Evolutionary conservation across 2,888 invertebrate species (phyloP).

Genomic region (Hipparchia sbordonii): DNA sequence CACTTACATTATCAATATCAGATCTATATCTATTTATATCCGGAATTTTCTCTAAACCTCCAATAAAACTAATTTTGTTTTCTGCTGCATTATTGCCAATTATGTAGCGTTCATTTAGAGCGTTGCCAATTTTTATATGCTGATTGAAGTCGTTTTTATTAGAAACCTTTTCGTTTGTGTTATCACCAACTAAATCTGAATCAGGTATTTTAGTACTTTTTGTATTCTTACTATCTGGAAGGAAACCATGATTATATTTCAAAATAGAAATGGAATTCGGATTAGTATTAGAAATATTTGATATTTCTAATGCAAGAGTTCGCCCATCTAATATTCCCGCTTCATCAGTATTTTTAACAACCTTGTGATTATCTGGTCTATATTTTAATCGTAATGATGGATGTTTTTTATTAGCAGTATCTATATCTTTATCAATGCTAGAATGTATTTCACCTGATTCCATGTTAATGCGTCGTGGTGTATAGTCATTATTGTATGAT

Average conservation of each 20-base stretch:
- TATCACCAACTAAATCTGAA: constrained; percentile 28
- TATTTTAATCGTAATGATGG: constrained; percentile 60
- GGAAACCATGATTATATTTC: constrained; percentile 67
- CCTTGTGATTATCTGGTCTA: constrained; percentile 52
- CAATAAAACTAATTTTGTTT: constrained; percentile 64
- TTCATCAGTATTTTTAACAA: constrained; percentile 49
- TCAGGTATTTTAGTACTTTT: constrained; percentile 39
- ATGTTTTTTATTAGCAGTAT: constrained; percentile 50
- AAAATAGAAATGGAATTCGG: constrained; percentile 57
- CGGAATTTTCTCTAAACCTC: constrained; percentile 64
- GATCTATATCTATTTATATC: constrained; percentile 68
- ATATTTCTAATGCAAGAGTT: constrained; percentile 58
- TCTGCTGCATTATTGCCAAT: constrained; percentile 59
- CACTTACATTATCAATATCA: constrained; percentile 52
- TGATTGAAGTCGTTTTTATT: constrained; percentile 56
- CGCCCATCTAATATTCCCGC: constrained; percentile 53
- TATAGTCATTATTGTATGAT: constrained; percentile 64
- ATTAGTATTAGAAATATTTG: constrained; percentile 56
- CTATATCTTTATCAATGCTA: constrained; percentile 46
- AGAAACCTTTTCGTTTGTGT: constrained; percentile 36
- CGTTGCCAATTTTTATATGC: constrained; percentile 71
- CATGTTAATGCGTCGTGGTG: constrained; percentile 58
- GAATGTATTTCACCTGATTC: constrained; percentile 45
- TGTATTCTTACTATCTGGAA: constrained; percentile 49
- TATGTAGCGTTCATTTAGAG: constrained; percentile 63